Percentiles rank a stretch among this genome's conserved stretches.
phyloP scores from a whole-genome alignment of 30 jellyfish, hydroid and myxozoan genomes.

The Haliclystus octoradiatus region DNA sequence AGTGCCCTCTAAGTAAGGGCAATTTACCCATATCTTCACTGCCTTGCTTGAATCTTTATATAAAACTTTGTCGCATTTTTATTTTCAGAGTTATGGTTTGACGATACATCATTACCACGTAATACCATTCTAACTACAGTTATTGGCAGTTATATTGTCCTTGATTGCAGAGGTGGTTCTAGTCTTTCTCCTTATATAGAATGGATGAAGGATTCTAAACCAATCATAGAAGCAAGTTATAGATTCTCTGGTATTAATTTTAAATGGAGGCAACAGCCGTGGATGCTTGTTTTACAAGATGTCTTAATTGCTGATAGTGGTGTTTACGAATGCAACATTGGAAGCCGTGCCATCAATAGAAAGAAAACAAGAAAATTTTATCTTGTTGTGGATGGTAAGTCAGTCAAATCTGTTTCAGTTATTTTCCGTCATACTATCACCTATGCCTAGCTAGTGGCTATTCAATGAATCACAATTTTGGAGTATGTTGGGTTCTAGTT shows the following conservation, averaged over 20 bases:
- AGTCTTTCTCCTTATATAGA: not conserved
- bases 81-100: not conserved
- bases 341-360: not conserved
- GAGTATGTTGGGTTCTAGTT: no score
- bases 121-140: not conserved
- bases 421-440: no score
- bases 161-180: not conserved
- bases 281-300: not conserved
- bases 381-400: not conserved
- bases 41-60: no score
- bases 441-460: no score
- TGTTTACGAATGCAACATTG: not conserved
- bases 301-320: not conserved
- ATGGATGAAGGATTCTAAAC: not conserved
- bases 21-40: no score
- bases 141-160: not conserved
- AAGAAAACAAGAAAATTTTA: not conserved
- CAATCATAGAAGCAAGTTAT: not conserved
- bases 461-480: no score
- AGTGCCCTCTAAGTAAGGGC: no score
- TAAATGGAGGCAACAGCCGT: not conserved
- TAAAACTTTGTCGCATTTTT: no score
- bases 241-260: not conserved
- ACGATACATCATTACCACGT: not conserved
- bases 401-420: no score